Evolutionary conservation across 2,888 invertebrate genomes (phyloP), one percentile per base, ranked within the genome.

Genomic region (Scaptomyza cyrtandrae): DNA sequence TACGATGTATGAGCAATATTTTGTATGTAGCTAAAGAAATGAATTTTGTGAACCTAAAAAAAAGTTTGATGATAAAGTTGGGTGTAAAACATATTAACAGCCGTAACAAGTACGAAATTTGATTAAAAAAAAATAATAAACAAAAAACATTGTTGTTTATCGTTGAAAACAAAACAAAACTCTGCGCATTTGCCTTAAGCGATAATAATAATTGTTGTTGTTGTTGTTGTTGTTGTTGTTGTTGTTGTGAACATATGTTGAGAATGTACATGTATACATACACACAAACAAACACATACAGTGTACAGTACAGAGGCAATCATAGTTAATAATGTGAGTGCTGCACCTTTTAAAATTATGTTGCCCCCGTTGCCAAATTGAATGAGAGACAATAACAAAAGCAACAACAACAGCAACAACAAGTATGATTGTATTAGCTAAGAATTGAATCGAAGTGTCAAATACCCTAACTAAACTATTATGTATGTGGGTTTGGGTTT

Each of bases 321-420:
- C 10, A 37, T n/a, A 14, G 27, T 39, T 43, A 19, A 16, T 3
- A 54, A 19, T 19, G 10, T 16, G 54, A 31, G 6, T 31, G 53
- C 69, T 68, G 49, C 62, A 57, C 75, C 48, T 49, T 70, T 53
- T n/a, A 24, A 39, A 31, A 35, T 5, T 4, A 35, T 33, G 2
- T 10, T 27, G 29, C 19, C n/a, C 7, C 48, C 45, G 52, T 48
- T 19, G 45, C 16, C 29, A 35, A 14, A 61, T 13, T 49, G 43
- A 61, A 58, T 35, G 43, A 58, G 29, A 11, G 35, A 37, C 37
- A 37, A 37, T n/a, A 37, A 37, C 1, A 59, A 44, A 16, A 39
- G n/a, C n/a, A 41, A 39, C 31, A 54, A 33, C 57, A 55, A 59
- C n/a, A 41, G 35, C 31, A 54, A 33, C 57, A 55, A 59, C 33